Evolutionary conservation across 2,888 invertebrate species (phyloP).

Genomic region (Mermis nigrescens): DNA sequence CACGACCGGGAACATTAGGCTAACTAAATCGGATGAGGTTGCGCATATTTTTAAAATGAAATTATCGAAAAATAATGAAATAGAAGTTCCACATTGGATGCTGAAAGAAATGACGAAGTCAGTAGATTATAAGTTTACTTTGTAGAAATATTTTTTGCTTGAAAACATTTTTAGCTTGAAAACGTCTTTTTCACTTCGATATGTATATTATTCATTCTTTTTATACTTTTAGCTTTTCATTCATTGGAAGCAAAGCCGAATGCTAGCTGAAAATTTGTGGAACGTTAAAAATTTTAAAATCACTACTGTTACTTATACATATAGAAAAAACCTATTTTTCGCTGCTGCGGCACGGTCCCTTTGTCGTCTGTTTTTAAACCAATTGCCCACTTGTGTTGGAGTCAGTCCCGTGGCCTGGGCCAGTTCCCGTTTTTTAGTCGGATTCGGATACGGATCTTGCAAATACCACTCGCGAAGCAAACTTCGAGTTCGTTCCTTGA

Average conservation of each 20-base stretch:
- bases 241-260: background rate
- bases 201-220: too few species aligned
- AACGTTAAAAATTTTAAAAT: conserved; percentile 1
- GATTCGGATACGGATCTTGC: conserved; percentile 87
- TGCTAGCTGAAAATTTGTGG: background rate
- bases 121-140: too few species aligned
- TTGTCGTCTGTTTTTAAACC: conserved; percentile 92
- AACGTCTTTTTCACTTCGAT: too few species aligned
- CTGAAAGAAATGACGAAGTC: too few species aligned
- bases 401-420: conserved; percentile 74
- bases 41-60: too few species aligned
- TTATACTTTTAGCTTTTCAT: background rate
- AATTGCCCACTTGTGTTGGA: conserved; percentile 77
- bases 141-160: too few species aligned
- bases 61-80: too few species aligned
- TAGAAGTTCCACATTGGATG: too few species aligned
- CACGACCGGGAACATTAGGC: too few species aligned
- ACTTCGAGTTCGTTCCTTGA: conserved; percentile 77
- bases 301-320: background rate
- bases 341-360: conserved; percentile 76
- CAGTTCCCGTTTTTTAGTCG: conserved; percentile 71
- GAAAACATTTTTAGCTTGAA: too few species aligned
- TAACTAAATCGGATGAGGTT: too few species aligned
- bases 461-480: conserved; percentile 91
- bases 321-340: conserved; percentile 44